A percentile compares a stretch with the other conserved stretches of the same genome.
These are phyloP conservation scores for Copidosoma aretas DNA, from an alignment of 2,888 invertebrate genomes.

Conservation along the genomic window DNA sequence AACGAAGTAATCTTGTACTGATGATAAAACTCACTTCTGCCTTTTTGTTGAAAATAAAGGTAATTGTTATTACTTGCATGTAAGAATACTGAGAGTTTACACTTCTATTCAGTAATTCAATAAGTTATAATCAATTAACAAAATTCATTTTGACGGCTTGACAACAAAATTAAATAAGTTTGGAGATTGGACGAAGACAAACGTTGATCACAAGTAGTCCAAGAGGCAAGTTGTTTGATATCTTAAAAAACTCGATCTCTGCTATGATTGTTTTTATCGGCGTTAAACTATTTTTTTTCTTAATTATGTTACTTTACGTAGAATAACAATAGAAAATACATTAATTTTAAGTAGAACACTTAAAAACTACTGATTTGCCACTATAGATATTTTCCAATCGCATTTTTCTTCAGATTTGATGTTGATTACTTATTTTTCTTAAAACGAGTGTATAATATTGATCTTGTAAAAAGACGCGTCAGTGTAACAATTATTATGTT, in stretches of 20 bases:
- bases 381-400: conserved; percentile 18
- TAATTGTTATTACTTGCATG: no score
- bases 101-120: conserved; percentile 15
- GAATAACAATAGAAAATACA: conserved; percentile 26
- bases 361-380: conserved; percentile 28
- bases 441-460: conserved; percentile 23
- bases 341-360: conserved; percentile 26
- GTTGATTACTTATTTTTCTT: conserved; percentile 1
- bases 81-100: not conserved
- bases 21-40: no score
- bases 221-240: conserved; percentile 29
- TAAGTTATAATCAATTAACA: conserved; percentile 20
- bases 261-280: conserved; percentile 34
- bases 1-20: no score
- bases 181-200: conserved; percentile 32
- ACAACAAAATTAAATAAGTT: conserved; percentile 30
- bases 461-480: conserved; percentile 30
- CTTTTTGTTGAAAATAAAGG: no score
- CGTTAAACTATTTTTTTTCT: conserved; percentile 33
- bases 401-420: not conserved
- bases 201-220: conserved; percentile 39
- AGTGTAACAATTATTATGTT: conserved; percentile 33
- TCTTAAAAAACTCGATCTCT: conserved; percentile 29
- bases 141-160: conserved; percentile 31
- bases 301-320: conserved; percentile 31